Evolutionary conservation across 1,140 invertebrate species (phyloP), one percentile per base, ranked within the genome.

Genomic region (Trichonephila clavata): DNA sequence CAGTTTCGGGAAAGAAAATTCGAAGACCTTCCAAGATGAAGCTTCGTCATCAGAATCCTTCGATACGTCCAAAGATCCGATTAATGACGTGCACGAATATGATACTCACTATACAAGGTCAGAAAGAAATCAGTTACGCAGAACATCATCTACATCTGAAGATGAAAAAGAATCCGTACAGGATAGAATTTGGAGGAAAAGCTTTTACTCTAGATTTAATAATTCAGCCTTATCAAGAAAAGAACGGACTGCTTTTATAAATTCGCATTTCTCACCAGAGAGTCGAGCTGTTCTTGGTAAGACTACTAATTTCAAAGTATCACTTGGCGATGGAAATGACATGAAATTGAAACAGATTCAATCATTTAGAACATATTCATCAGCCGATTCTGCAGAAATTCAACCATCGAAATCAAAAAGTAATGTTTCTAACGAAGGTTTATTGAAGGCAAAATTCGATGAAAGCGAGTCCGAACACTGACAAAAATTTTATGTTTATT

Each of bases 161-260:
- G 91, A 93, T 27, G 71, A 93, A 87, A 87, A 96, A 96, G 98
- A 98, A 95, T 97, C 97, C 60, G 97, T 98, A 18, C 97, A 97
- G 60, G 98, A 99, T 95, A 96, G 98, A 94, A 98, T 99, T 94
- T 96, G 97, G 94, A 96, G 98, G 27, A 98, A 98, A 95, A 98
- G 98, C 95, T 98, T 98, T 95, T 99, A 98, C 95, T 97, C 97
- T 7, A 96, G 98, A 92, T 98, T 98, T 95, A 98, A 98, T 95
- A 95, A 96, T n/a, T 83, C 77, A 63, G 86, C 77, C 16, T 32
- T 89, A 24, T 89, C 86, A 50, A 88, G 86, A 89, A 88, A 89
- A 27, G 84, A 88, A 83, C 89, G 60, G 57, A 65, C 92, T 65
- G 14, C 14, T 57, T 89, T 88, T 65, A 21, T 93, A 32, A 86